These are phyloP conservation scores for Natator depressus DNA, from an alignment of 2,113 vertebrate genomes.

Conservation along the genomic window DNA sequence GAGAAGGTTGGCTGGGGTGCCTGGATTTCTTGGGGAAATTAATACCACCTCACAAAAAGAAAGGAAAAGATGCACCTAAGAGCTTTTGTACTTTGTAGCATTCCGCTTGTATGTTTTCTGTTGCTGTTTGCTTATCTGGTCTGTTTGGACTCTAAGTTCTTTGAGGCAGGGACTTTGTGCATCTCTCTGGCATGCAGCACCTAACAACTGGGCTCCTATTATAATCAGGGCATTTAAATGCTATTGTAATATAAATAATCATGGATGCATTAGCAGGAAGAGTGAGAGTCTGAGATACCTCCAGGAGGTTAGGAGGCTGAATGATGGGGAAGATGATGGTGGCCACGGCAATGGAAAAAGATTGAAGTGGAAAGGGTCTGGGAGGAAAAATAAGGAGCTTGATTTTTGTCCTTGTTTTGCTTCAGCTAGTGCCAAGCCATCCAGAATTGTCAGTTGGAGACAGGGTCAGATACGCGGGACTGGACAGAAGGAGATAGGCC, in stretches of 20 bases:
- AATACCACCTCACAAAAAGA: background rate
- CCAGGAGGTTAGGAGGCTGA: background rate
- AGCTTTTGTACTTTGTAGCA: background rate
- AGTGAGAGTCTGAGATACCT: background rate
- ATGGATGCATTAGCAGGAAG: background rate
- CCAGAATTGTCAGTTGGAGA: background rate
- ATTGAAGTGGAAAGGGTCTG: background rate
- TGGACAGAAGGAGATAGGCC: background rate
- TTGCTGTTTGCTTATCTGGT: background rate
- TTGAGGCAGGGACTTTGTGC: rapidly evolving
- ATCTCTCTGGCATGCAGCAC: rapidly evolving
- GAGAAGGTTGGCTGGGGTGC: rapidly evolving
- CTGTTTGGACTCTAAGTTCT: background rate
- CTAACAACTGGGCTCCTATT: background rate
- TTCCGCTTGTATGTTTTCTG: background rate
- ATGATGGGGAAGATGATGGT: background rate
- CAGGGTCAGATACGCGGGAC: background rate
- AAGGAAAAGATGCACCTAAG: background rate
- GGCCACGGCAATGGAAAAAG: background rate
- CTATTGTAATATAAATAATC: background rate
- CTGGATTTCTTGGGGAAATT: background rate
- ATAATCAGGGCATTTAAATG: rapidly evolving
- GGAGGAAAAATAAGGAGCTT: background rate
- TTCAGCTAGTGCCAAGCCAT: background rate
- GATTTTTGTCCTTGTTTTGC: background rate